phyloP scores from a whole-genome alignment of 2,113 vertebrate species.

The Ceyx margarethae region DNA sequence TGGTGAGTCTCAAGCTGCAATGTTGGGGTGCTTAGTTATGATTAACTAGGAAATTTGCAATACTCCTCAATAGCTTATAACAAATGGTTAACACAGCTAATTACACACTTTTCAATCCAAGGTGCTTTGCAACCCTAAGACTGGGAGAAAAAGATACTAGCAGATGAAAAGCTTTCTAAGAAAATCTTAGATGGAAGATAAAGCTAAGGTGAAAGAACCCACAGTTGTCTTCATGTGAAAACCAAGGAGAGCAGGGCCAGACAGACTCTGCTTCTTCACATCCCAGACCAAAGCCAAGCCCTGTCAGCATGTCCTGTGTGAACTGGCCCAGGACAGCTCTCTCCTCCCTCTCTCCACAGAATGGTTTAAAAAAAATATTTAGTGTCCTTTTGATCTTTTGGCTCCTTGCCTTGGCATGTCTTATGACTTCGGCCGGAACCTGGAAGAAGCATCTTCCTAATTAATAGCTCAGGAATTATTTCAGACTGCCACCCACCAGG shows the following conservation, averaged over 20 bases:
- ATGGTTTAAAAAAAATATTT: conserved; percentile 29
- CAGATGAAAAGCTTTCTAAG: neutral
- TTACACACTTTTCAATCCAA: neutral
- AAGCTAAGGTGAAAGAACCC: neutral
- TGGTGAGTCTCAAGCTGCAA: neutral
- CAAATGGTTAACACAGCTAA: neutral
- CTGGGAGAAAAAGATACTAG: neutral
- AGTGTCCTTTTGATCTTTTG: conserved; percentile 66
- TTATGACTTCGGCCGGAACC: conserved; percentile 37
- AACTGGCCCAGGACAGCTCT: neutral
- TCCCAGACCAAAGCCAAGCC: neutral
- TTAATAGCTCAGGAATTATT: conserved; percentile 66
- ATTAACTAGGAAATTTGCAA: neutral
- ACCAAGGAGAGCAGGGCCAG: neutral
- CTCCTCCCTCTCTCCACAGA: neutral
- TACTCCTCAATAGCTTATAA: neutral
- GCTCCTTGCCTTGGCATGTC: conserved; percentile 46
- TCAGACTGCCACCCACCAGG: conserved; percentile 66
- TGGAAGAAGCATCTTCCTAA: conserved; percentile 58
- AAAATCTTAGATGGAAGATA: neutral
- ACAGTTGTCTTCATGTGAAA: neutral
- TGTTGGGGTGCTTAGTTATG: neutral
- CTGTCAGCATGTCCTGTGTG: neutral
- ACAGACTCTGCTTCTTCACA: neutral
- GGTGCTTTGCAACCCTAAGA: neutral